These are phyloP conservation scores for Oostethus manadensis DNA, from an alignment of 2,113 vertebrate species.

Conservation along the genomic window DNA sequence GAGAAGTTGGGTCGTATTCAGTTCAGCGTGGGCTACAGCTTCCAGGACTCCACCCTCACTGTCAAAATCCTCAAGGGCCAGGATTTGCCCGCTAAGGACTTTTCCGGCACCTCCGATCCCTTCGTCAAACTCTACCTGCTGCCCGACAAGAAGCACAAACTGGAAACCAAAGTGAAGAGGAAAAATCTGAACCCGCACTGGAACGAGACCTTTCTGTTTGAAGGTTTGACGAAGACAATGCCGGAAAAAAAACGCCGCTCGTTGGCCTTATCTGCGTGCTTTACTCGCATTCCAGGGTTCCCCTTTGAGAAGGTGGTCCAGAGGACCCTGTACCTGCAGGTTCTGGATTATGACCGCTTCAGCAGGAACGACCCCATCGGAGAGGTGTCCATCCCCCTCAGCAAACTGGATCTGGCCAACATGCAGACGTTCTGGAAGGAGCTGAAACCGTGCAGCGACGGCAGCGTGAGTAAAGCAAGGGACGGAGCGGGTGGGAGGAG, in stretches of 20 bases:
- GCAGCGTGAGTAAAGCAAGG: conserved; percentile 82
- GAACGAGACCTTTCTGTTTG: conserved; percentile 98
- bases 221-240: conserved; percentile 70
- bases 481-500: conserved; percentile 13
- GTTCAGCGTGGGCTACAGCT: conserved; percentile 98
- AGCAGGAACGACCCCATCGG: conserved; percentile 97
- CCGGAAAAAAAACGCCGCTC: too few relatives aligned
- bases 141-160: conserved; percentile 97
- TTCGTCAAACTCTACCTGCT: conserved; percentile 98
- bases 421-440: conserved; percentile 99
- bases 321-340: conserved; percentile 93
- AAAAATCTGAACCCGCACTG: conserved; percentile 98
- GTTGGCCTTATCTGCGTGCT: background rate
- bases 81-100: conserved; percentile 96
- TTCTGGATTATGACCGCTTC: conserved; percentile 97
- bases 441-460: conserved; percentile 97
- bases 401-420: conserved; percentile 95
- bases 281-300: conserved; percentile 75
- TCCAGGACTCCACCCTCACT: conserved; percentile 95
- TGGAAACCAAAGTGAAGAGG: conserved; percentile 98
- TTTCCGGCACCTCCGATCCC: conserved; percentile 96
- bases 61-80: conserved; percentile 98
- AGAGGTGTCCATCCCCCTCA: conserved; percentile 94
- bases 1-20: conserved; percentile 97
- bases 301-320: conserved; percentile 98